These are phyloP conservation scores for Psettodes erumei DNA, from an alignment of 2,113 vertebrate genomes.

Conservation along the genomic window DNA sequence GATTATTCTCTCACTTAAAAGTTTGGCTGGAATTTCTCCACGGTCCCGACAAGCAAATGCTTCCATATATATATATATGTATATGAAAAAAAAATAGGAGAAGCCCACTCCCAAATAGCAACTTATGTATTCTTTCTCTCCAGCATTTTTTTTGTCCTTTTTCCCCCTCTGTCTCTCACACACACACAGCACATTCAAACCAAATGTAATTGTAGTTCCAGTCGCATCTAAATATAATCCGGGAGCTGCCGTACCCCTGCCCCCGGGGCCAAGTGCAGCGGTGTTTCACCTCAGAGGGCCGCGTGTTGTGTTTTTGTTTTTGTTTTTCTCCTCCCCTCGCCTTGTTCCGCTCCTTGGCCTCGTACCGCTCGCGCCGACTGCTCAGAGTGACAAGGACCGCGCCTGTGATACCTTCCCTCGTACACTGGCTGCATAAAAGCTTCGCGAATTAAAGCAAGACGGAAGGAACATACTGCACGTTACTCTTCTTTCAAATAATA, in stretches of 20 bases:
- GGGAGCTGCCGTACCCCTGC: conserved; percentile 5
- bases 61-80: no score
- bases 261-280: not conserved
- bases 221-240: conserved; percentile 27
- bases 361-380: not conserved
- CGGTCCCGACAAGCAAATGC: conserved; percentile 40
- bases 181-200: conserved; percentile 5
- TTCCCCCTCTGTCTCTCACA: not conserved
- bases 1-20: conserved; percentile 9
- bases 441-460: not conserved
- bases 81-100: no score
- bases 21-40: conserved; percentile 24
- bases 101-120: no score
- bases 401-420: not conserved
- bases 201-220: conserved; percentile 19
- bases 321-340: conserved; percentile 30
- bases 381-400: not conserved
- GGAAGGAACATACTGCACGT: not conserved
- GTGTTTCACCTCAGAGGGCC: conserved; percentile 7
- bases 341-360: not conserved
- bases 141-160: conserved; percentile 11
- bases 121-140: not conserved
- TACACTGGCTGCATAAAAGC: not conserved
- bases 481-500: not conserved
- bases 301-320: no score